Conservation (phyloP, 2,888 invertebrate species). For the Blastobasis adustella region DNA sequence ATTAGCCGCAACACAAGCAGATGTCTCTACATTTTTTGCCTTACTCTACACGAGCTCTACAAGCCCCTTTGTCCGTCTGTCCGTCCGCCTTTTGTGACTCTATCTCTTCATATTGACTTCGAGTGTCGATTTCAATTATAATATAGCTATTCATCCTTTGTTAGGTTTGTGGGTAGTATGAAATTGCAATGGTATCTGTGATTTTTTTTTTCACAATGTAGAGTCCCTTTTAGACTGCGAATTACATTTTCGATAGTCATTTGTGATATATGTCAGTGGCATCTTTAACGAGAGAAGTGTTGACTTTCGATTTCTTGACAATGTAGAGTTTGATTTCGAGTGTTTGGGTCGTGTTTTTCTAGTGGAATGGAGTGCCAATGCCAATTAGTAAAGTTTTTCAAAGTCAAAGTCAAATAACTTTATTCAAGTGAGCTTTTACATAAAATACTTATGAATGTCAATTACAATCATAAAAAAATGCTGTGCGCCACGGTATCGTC, state of each 20-base stretch:
- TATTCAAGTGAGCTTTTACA: too few species aligned
- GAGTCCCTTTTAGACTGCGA: not conserved
- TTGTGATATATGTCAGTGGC: not conserved
- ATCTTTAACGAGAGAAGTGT: not conserved
- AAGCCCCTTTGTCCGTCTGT: constrained; percentile 20
- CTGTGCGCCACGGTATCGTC: too few species aligned
- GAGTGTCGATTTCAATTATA: constrained; percentile 54
- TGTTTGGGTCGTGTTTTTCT: too few species aligned
- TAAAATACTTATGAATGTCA: too few species aligned
- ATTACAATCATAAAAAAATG: too few species aligned
- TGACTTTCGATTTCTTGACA: too few species aligned
- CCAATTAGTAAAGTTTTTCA: too few species aligned
- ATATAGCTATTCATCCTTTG: constrained; percentile 30
- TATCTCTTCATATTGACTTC: constrained; percentile 18
- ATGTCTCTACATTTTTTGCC: constrained; percentile 41
- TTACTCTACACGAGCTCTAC: constrained; percentile 14
- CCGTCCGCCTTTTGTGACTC: constrained; percentile 8
- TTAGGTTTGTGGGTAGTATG: constrained; percentile 14
- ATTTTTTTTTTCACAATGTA: too few species aligned
- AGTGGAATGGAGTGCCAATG: too few species aligned
- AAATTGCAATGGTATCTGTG: too few species aligned
- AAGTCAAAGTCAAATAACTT: too few species aligned
- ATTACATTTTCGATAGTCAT: not conserved
- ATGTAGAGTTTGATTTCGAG: too few species aligned
- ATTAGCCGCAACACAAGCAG: constrained; percentile 24